Evolutionary conservation across 2,888 invertebrate genomes (phyloP), one percentile per base, ranked within the genome.

Genomic region (Ophion slaviceki): DNA sequence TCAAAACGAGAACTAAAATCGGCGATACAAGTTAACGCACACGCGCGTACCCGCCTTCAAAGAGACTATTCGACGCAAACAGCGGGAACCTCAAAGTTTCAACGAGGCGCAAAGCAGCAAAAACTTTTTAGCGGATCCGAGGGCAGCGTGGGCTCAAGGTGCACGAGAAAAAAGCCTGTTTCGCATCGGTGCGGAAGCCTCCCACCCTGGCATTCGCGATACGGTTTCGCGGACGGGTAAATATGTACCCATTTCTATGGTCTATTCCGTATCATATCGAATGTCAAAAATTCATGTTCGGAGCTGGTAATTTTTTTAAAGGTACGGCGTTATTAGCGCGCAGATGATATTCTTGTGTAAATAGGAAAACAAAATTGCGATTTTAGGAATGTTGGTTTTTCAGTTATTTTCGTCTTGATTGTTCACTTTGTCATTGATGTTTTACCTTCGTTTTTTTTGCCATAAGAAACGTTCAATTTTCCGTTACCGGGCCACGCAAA

Each of bases 51-150:
- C 40, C 64, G 53, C 75, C 24, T 75, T 84, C 67, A 64, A 66
- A 82, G 72, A 76, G 47, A 68, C 70, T 84, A 47, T 61, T 36
- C 10, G 36, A 84, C 32, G 71, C 67, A 71, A 84, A 80, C 20
- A 5, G 10, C 76, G 36, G 68, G 75, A 71, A 71, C 47, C 67
- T 64, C 53, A 66, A 71, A 82, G 81, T 82, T 76, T 59, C 70
- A 47, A 68, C 76, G 59, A 66, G 64, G 59, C 67, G 45, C 74
- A 45, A 14, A 70, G 67, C 17, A 74, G 74, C 76, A 71, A 82
- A 32, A 45, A 62, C 59, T 72, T 59, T 72, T 72, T 10, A 32
- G 11, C 57, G 36, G 36, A 59, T 20, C 17, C 4, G 11, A 67
- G 67, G 24, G 24, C 36, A 68, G 67, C 45, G 28, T 20, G 68